phyloP scores from a whole-genome alignment of 2,888 invertebrate species.

The Drosophila quinaria region DNA sequence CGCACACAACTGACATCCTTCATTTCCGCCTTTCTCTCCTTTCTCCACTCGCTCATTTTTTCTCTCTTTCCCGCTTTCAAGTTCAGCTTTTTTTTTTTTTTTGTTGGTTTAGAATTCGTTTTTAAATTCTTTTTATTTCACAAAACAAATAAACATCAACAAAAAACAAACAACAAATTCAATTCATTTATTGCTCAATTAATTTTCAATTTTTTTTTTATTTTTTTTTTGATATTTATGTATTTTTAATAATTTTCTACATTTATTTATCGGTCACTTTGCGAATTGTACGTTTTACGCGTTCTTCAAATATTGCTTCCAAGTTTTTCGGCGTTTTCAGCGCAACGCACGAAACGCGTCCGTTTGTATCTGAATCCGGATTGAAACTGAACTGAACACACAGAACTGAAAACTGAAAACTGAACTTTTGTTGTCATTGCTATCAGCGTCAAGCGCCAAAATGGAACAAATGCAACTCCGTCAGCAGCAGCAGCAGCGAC shows the following conservation, averaged over 20 bases:
- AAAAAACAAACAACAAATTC: constrained; percentile 15
- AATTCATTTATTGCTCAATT: neutral
- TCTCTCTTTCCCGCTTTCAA: neutral
- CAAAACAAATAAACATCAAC: constrained; percentile 38
- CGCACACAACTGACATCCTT: constrained; percentile 75
- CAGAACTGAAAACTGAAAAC: constrained; percentile 46
- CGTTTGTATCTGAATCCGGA: constrained; percentile 82
- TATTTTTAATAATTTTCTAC: neutral
- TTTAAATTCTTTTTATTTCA: constrained; percentile 7
- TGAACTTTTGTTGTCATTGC: constrained; percentile 64
- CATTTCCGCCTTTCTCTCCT: constrained; percentile 71
- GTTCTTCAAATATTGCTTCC: constrained; percentile 29
- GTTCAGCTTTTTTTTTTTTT: constrained; percentile 28
- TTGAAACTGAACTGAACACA: constrained; percentile 76
- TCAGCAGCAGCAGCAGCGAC: constrained; percentile 58
- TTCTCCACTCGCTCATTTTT: too few species aligned
- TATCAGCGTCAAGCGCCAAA: constrained; percentile 56
- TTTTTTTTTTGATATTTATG: too few species aligned
- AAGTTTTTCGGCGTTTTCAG: neutral
- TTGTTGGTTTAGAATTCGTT: neutral
- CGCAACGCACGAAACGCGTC: constrained; percentile 61
- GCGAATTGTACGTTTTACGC: constrained; percentile 28
- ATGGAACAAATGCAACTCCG: constrained; percentile 71
- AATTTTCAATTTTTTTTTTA: neutral
- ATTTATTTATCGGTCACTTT: neutral